Evolutionary conservation across 2,797 vertebrate species (phyloP).

Genomic region (Centroberyx gerrardi): DNA sequence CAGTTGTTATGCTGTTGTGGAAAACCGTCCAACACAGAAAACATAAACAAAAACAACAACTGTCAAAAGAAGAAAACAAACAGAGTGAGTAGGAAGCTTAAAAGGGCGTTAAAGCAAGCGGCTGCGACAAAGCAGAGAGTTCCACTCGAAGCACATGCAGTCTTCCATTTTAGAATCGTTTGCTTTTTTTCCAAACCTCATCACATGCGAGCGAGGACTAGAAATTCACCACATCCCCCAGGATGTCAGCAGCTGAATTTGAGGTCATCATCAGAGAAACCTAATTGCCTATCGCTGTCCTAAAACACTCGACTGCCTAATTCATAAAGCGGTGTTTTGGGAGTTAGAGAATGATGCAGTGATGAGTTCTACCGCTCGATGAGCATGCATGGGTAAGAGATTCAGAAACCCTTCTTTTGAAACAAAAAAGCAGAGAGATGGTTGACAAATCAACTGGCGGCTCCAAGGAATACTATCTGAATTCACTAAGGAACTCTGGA

Average conservation of each 20-base stretch:
- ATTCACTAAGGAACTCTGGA: not conserved
- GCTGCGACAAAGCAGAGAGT: constrained; percentile 74
- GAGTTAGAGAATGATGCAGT: constrained; percentile 50
- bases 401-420: constrained; percentile 23
- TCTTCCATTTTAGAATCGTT: constrained; percentile 54
- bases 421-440: constrained; percentile 2
- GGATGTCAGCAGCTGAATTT: constrained; percentile 47
- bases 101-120: constrained; percentile 81
- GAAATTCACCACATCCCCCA: constrained; percentile 61
- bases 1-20: constrained; percentile 59
- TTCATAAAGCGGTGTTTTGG: constrained; percentile 24
- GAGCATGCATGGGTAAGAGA: constrained; percentile 62
- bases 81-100: constrained; percentile 72
- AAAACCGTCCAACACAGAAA: constrained; percentile 59
- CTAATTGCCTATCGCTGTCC: constrained; percentile 30
- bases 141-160: constrained; percentile 86
- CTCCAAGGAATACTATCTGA: too few species aligned
- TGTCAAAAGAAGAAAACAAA: constrained; percentile 65
- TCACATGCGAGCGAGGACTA: constrained; percentile 77
- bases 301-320: constrained; percentile 39
- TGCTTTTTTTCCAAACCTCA: constrained; percentile 15
- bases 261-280: constrained; percentile 50
- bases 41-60: constrained; percentile 42
- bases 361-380: constrained; percentile 28
- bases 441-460: constrained; percentile 8